phyloP scores from a whole-genome alignment of 2,888 invertebrate species.

The Metopia argyrocephala region DNA sequence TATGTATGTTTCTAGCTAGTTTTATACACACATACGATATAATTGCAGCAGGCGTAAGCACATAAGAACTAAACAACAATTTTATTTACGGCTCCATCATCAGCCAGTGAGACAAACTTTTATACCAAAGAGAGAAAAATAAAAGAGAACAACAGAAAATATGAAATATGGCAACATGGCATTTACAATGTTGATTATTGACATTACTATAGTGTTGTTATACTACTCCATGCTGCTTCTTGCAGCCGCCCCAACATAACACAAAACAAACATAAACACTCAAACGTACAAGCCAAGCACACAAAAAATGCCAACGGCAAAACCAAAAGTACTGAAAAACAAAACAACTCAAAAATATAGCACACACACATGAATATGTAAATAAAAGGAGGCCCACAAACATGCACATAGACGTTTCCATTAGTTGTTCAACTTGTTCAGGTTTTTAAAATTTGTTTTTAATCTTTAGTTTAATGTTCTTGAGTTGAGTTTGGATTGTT shows the following conservation, averaged over 20 bases:
- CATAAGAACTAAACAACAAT: constrained; percentile 49
- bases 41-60: constrained; percentile 38
- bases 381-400: background rate
- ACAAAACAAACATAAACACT: constrained; percentile 9
- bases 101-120: background rate
- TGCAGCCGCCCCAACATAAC: constrained; percentile 51
- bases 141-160: constrained; percentile 14
- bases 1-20: background rate
- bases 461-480: too few relatives aligned
- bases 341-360: constrained; percentile 11
- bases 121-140: background rate
- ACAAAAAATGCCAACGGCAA: constrained; percentile 32
- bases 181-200: constrained; percentile 59
- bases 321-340: constrained; percentile 25
- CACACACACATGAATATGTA: constrained; percentile 11
- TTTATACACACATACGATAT: constrained; percentile 13
- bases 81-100: constrained; percentile 12
- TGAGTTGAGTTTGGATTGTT: too few relatives aligned
- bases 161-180: constrained; percentile 63
- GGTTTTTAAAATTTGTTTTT: too few relatives aligned
- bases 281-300: constrained; percentile 7
- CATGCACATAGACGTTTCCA: too few relatives aligned
- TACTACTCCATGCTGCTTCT: background rate
- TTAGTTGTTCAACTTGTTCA: too few relatives aligned
- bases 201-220: constrained; percentile 56